phyloP scores from a whole-genome alignment of 2,113 vertebrate genomes.

The Sebastes schlegelii region DNA sequence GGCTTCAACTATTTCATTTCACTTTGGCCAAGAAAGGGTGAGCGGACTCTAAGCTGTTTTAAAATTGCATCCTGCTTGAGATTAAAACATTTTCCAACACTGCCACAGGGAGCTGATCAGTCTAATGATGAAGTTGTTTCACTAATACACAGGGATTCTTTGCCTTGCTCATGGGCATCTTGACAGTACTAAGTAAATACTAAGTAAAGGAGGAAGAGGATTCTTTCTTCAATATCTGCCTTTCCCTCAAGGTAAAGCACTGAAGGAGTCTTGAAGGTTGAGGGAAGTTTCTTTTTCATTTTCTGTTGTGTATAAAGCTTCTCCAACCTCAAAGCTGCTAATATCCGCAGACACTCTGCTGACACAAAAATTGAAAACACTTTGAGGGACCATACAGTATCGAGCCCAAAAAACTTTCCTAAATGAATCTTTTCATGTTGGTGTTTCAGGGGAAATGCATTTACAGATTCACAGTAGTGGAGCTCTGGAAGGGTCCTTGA shows the following conservation, averaged over 20 bases:
- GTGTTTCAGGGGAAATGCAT: neutral
- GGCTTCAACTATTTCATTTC: neutral
- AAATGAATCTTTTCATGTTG: neutral
- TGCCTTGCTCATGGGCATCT: neutral
- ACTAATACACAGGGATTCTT: neutral
- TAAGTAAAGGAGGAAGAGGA: neutral
- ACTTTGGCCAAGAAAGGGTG: neutral
- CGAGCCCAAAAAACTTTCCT: too few relatives aligned
- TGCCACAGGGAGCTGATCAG: neutral
- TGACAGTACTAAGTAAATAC: neutral
- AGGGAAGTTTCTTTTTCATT: neutral
- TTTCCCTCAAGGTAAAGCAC: neutral
- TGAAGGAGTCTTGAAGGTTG: neutral
- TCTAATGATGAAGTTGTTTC: neutral
- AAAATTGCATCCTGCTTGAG: neutral
- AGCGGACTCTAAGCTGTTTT: neutral
- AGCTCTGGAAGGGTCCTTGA: neutral
- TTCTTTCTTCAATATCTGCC: neutral
- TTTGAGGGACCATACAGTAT: too few relatives aligned
- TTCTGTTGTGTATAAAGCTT: neutral
- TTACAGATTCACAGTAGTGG: neutral
- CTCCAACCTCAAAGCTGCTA: neutral
- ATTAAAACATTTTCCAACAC: neutral
- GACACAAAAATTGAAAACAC: too few relatives aligned
- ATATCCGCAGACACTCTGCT: neutral